phyloP scores from a whole-genome alignment of 2,113 vertebrate species.

The Empidonax alnorum region DNA sequence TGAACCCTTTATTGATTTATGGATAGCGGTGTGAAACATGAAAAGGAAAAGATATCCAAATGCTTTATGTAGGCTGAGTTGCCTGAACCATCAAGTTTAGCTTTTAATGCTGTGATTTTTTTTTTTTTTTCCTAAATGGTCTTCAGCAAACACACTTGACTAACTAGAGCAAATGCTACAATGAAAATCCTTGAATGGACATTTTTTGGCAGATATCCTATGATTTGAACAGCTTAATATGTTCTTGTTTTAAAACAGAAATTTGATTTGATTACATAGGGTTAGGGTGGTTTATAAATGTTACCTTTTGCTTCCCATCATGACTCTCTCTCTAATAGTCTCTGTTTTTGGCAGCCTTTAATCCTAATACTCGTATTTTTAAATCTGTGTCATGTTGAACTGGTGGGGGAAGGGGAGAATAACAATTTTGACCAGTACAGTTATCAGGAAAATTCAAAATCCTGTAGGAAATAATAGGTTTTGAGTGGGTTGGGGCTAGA shows the following conservation, averaged over 20 bases:
- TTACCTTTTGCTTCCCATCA: conserved; percentile 5
- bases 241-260: background rate
- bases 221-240: background rate
- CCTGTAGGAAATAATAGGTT: background rate
- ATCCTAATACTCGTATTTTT: background rate
- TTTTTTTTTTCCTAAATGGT: background rate
- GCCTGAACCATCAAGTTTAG: background rate
- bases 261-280: background rate
- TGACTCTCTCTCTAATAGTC: background rate
- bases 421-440: background rate
- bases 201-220: background rate
- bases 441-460: background rate
- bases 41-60: background rate
- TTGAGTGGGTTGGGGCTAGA: background rate
- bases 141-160: background rate
- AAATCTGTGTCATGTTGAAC: background rate
- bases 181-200: background rate
- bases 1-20: background rate
- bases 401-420: background rate
- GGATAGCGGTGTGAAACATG: background rate
- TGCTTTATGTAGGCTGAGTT: background rate
- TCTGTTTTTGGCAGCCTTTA: background rate
- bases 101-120: background rate
- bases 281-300: background rate
- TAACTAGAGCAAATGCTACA: background rate